phyloP scores from a whole-genome alignment of 2,888 invertebrate species.

The Sesia apiformis region DNA sequence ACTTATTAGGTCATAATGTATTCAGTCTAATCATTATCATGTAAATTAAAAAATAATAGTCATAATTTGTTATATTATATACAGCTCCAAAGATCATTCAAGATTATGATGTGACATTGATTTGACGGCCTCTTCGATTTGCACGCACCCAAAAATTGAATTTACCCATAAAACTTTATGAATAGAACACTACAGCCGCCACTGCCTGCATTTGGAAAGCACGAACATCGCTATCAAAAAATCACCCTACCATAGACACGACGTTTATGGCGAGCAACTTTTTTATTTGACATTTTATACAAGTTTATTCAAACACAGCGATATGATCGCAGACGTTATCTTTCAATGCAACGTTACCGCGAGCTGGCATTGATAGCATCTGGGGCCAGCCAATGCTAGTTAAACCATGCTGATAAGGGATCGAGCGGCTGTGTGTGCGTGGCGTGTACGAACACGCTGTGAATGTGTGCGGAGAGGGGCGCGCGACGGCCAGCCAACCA shows the following conservation, averaged over 20 bases:
- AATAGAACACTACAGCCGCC: too few species aligned
- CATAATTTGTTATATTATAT: too few species aligned
- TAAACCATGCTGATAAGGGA: conserved; percentile 70
- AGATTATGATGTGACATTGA: too few species aligned
- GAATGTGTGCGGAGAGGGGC: conserved; percentile 54
- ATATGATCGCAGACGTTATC: conserved; percentile 71
- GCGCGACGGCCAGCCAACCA: conserved; percentile 42
- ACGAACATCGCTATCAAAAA: conserved; percentile 34
- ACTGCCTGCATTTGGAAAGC: not conserved
- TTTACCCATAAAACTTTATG: too few species aligned
- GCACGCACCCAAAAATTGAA: too few species aligned
- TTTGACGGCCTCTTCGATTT: too few species aligned
- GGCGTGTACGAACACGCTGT: conserved; percentile 16
- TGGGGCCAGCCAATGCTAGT: conserved; percentile 72
- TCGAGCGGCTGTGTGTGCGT: conserved; percentile 47
- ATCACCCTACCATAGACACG: conserved; percentile 44
- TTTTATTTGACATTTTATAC: conserved; percentile 75
- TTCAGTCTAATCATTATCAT: too few species aligned
- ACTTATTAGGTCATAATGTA: too few species aligned
- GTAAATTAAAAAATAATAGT: too few species aligned
- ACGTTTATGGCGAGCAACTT: conserved; percentile 62
- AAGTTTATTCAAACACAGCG: conserved; percentile 73
- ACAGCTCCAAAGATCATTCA: too few species aligned
- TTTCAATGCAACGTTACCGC: conserved; percentile 75
- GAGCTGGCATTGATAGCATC: conserved; percentile 64